Base-by-base conservation (phyloP, 2,113 vertebrate species). In the Abramis brama region DNA sequence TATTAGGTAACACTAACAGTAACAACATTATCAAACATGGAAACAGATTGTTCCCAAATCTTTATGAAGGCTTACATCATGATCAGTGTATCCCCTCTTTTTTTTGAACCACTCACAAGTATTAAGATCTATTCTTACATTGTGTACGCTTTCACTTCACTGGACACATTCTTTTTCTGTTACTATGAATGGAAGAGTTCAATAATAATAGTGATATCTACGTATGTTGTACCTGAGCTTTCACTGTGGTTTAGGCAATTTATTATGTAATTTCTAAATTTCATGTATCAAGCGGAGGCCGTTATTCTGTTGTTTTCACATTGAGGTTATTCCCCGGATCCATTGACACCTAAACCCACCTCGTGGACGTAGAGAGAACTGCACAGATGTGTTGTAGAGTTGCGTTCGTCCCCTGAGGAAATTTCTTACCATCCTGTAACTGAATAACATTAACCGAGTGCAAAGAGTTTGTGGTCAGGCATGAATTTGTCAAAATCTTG, bases 1-100 rank as follows among this genome's bases (percentile, higher is more conserved):
- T 85, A 70, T 68, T 12, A 39, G 33, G 27, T 27, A 85, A 85
- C 57, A 59, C 17, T 33, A 84, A 68, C 57, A 59, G n/a, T 33
- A 84, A 68, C 21, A 74, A 74, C 70, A 74, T 21, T 59, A 45
- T 60, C 74, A 59, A 74, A 74, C 50, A 19, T 60, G 30, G 21
- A 82, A 66, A 64, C 33, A 2, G 45, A 25, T 59, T 62, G 47
- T 70, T 74, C 64, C 66, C 59, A 17, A 57, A 59, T 39, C 13
- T 5, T 39, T n/a, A 60, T 55, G 45, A 77, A 33, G 27, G 50
- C 27, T 55, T 30, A 79, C 17, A 15, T 79, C n/a, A n/a, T n/a
- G n/a, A n/a, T n/a, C 55, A 59, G 11, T 39, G 8, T n/a, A 45
- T 43, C 5, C 1, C 73, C 13, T 33, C n/a, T 25, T 76, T 25